Evolutionary conservation across 30 jellyfish, hydroid and myxozoan species (phyloP), one percentile per base, ranked within the genome.

Genomic region (Cassiopea xamachana): DNA sequence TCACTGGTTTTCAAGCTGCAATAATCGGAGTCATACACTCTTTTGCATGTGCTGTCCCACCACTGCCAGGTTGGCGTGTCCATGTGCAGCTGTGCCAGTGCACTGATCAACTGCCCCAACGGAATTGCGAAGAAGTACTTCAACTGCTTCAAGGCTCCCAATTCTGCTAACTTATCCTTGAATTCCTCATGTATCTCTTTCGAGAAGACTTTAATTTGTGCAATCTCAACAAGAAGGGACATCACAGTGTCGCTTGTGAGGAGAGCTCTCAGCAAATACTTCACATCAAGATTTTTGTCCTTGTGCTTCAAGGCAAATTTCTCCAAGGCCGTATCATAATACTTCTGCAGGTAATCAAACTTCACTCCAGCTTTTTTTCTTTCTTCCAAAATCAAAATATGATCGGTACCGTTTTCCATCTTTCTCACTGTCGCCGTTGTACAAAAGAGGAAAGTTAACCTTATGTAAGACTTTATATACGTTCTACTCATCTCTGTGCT

Each of bases 51-150:
- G 10, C 16, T 17, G 19, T 51, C 50, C 91, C 91, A 83, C 89
- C 89, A 80, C 0, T 27, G 44, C 44, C 75, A 68, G 1, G 75
- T 46, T 27, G 84, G 84, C 75, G 51, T 48, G 50, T 72, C 59
- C 61, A 46, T 48, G 12, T 16, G 60, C 60, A 83, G 91, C 45
- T 55, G 83, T 7, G 83, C 43, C 45, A 83, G 82, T 13, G 91
- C 91, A 18, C 49, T 12, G 91, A 83, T 58, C 74, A 83, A 59
- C 84, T 83, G 91, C 45, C 91, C 82, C 44, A 83, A 47, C 59
- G 91, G 91, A 7, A 83, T 70, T 5, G 75, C 17, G 70, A 12
- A 83, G 73, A 83, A 83, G 39, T 67, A 83, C 76, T 83, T 83
- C 71, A 83, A 75, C 15, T 83, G 84, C 45, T 69, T 83, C 15